Percentiles rank a stretch among this genome's conserved stretches.
phyloP scores from a whole-genome alignment of 2,113 vertebrate genomes.

The Gobiocypris rarus region DNA sequence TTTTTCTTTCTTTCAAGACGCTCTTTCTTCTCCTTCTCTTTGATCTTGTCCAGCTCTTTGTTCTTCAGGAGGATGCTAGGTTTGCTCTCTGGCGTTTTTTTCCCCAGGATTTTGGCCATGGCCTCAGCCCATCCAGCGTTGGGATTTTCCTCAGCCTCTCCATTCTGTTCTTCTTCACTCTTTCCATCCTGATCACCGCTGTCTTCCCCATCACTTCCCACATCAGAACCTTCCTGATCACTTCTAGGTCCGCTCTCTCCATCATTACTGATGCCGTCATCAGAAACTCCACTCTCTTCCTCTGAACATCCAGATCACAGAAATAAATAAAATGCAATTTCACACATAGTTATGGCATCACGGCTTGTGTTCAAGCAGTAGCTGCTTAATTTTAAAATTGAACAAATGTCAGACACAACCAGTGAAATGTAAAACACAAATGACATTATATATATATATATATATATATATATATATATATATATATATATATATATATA shows the following conservation, averaged over 20 bases:
- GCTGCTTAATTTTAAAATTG: not conserved
- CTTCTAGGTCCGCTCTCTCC: not conserved
- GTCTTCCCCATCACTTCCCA: not conserved
- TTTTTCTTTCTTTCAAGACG: slow-evolving; percentile 79
- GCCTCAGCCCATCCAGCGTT: slow-evolving; percentile 89
- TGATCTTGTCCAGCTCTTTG: slow-evolving; percentile 83
- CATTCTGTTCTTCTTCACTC: slow-evolving; percentile 22
- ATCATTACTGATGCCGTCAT: slow-evolving; percentile 21
- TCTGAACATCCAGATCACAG: slow-evolving; percentile 8
- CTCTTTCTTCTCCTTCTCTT: slow-evolving; percentile 77
- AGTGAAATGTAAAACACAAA: not conserved
- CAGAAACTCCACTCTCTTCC: slow-evolving; percentile 17
- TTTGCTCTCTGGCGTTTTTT: slow-evolving; percentile 77
- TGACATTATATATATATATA: too few relatives aligned
- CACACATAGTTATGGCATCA: not conserved
- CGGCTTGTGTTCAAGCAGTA: not conserved
- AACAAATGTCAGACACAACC: not conserved
- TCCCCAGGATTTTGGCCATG: slow-evolving; percentile 93
- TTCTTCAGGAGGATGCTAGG: slow-evolving; percentile 85
- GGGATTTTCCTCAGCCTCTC: slow-evolving; percentile 58
- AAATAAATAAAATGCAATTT: not conserved
- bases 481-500: not conserved
- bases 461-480: too few relatives aligned
- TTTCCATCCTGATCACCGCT: slow-evolving; percentile 41
- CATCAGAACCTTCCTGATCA: slow-evolving; percentile 15